These are phyloP conservation scores for Vanacampus margaritifer DNA, from an alignment of 2,113 vertebrate species.

Conservation along the genomic window DNA sequence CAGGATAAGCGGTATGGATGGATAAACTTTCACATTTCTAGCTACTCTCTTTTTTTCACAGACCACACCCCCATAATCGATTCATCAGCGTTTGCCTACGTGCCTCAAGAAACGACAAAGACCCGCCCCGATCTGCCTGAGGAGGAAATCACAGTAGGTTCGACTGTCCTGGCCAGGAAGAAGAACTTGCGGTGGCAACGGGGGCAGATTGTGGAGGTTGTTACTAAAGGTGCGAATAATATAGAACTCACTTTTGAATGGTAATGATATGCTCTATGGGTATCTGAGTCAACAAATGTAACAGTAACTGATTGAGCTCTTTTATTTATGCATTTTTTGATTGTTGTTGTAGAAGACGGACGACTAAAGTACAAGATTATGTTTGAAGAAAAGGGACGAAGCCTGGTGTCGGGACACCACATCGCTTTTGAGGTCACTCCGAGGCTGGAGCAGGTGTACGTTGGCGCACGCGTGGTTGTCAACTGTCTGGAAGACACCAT, in stretches of 20 bases:
- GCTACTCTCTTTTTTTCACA: background rate
- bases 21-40: background rate
- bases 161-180: constrained; percentile 84
- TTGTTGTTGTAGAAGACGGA: constrained; percentile 69
- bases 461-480: constrained; percentile 87
- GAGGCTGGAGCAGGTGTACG: constrained; percentile 72
- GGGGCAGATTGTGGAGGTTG: constrained; percentile 82
- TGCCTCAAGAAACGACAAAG: constrained; percentile 18
- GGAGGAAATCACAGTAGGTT: constrained; percentile 76
- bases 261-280: background rate
- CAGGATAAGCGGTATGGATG: too few species aligned
- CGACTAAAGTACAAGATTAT: constrained; percentile 82
- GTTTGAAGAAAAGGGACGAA: constrained; percentile 86
- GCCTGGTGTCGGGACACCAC: constrained; percentile 86
- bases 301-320: too few species aligned
- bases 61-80: constrained; percentile 1
- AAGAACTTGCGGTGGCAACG: constrained; percentile 84
- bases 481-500: constrained; percentile 80
- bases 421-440: constrained; percentile 82
- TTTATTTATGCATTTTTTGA: background rate
- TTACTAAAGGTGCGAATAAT: constrained; percentile 70
- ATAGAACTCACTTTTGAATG: background rate
- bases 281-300: too few species aligned
- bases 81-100: constrained; percentile 19
- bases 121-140: constrained; percentile 65